Evolutionary conservation across 2,113 vertebrate species (phyloP).

Genomic region (Nothocercus nigrocapillus): DNA sequence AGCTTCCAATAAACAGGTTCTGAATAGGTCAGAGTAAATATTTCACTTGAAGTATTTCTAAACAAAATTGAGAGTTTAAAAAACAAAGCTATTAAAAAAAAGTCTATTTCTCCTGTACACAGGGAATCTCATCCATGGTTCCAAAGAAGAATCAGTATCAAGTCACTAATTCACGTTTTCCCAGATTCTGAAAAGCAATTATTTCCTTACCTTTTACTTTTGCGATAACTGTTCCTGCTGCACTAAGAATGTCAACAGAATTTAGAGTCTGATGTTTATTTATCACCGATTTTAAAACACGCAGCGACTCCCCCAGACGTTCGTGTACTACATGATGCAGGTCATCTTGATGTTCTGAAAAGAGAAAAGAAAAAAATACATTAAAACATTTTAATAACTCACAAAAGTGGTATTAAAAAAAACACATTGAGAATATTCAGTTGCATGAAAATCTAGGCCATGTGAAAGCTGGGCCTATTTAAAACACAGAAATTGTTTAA

Average conservation of each 20-base stretch:
- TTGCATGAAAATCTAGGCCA: background rate
- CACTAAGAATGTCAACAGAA: slow-evolving; percentile 93
- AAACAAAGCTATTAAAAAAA: background rate
- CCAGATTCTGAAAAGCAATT: background rate
- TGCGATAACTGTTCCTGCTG: slow-evolving; percentile 90
- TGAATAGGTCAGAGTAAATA: background rate
- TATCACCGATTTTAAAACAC: slow-evolving; percentile 90
- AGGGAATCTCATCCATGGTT: background rate
- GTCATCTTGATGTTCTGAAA: slow-evolving; percentile 87
- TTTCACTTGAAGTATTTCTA: background rate
- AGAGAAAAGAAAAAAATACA: background rate
- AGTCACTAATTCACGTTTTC: background rate
- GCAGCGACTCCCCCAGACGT: slow-evolving; percentile 90
- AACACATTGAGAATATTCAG: background rate
- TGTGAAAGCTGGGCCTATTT: background rate
- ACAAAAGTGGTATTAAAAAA: background rate
- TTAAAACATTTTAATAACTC: background rate
- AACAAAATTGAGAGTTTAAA: background rate
- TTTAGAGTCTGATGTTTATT: slow-evolving; percentile 93
- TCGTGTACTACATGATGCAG: slow-evolving; percentile 91
- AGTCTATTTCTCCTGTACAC: background rate
- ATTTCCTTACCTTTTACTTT: slow-evolving; percentile 94
- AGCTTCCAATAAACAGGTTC: background rate
- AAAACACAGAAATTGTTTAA: background rate
- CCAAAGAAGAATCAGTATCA: background rate